Evolutionary conservation across 2,113 vertebrate genomes (phyloP).

Genomic region (Cyprinodon brontotheroides): DNA sequence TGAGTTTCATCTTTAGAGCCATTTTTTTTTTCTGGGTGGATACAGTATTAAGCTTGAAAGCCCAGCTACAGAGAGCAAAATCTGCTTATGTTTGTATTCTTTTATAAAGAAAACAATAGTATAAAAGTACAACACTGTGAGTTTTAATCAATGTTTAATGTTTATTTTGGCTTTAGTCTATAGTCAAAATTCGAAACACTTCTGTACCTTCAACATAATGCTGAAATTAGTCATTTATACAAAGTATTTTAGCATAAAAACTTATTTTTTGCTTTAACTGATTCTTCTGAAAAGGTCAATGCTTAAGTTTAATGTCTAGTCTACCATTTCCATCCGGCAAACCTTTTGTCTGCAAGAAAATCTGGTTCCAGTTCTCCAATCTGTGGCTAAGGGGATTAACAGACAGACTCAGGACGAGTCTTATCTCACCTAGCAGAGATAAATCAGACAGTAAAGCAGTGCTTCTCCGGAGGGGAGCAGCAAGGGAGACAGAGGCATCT

Average conservation of each 20-base stretch:
- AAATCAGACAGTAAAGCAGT: slow-evolving; percentile 72
- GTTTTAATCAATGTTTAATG: not conserved
- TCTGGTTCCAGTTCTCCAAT: slow-evolving; percentile 58
- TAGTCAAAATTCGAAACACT: not conserved
- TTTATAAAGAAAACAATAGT: too few relatives aligned
- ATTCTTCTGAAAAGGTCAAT: slow-evolving; percentile 24
- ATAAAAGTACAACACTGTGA: too few relatives aligned
- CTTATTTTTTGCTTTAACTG: slow-evolving; percentile 21
- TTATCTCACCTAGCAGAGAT: slow-evolving; percentile 77
- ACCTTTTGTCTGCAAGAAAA: slow-evolving; percentile 42
- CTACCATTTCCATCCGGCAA: slow-evolving; percentile 39
- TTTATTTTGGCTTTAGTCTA: not conserved
- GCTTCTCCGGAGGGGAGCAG: slow-evolving; percentile 37
- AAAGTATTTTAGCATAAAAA: slow-evolving; percentile 32
- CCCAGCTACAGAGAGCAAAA: too few relatives aligned
- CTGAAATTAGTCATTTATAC: slow-evolving; percentile 12
- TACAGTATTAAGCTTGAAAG: too few relatives aligned
- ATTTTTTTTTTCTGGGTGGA: too few relatives aligned
- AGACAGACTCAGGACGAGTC: slow-evolving; percentile 47
- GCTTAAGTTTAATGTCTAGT: slow-evolving; percentile 24
- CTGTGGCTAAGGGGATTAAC: slow-evolving; percentile 71
- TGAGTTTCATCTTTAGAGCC: too few relatives aligned
- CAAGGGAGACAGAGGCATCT: slow-evolving; percentile 40
- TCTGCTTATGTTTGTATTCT: too few relatives aligned
- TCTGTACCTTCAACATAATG: slow-evolving; percentile 3